Base-by-base conservation (phyloP, 2,888 invertebrate species). In the Brachylomia viminalis region DNA sequence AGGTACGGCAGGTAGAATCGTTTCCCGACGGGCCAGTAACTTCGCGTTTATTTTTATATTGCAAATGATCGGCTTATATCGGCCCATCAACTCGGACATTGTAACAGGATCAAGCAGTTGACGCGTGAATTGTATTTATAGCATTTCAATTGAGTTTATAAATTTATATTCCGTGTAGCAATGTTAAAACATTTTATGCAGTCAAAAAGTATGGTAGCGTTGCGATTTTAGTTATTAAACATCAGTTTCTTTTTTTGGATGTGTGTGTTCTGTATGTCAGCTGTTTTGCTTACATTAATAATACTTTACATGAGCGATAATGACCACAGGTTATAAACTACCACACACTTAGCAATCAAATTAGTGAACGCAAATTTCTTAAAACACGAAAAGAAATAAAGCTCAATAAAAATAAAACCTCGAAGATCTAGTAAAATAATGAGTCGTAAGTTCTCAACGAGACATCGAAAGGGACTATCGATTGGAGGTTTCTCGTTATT, bases 1-100 rank as follows among this genome's bases (percentile, higher is more conserved):
- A 87, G 79, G 80, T 77, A 73, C 79, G 71, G 67, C 58, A 82
- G 72, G 79, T 79, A 71, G 71, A 73, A 79, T 72, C 72, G 73
- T 75, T 81, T 69, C 59, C 71, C 75, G 65, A 65, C 69, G 78
- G 73, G 47, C 71, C 76, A 79, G 87, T 84, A 84, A 84, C 84
- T 89, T 88, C 80, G 75, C 74, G 77, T 89, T 86, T 86, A 87
- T 91, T 92, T 92, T 93, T 93, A 93, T 94, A 92, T 92, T 90
- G 89, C 91, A 94, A 95, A 94, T 95, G 94, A 95, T 94, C 94
- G 92, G 95, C 93, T 95, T 95, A 95, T 92, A 91, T 90, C 93
- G 95, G 92, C 89, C 94, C 94, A 95, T 95, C 93, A 94, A 93
- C 91, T 92, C 92, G 91, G 91, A 92, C 91, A 91, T 92, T 93